Conservation (phyloP, 2,888 invertebrate species). For the Dolichopus griseipennis region DNA sequence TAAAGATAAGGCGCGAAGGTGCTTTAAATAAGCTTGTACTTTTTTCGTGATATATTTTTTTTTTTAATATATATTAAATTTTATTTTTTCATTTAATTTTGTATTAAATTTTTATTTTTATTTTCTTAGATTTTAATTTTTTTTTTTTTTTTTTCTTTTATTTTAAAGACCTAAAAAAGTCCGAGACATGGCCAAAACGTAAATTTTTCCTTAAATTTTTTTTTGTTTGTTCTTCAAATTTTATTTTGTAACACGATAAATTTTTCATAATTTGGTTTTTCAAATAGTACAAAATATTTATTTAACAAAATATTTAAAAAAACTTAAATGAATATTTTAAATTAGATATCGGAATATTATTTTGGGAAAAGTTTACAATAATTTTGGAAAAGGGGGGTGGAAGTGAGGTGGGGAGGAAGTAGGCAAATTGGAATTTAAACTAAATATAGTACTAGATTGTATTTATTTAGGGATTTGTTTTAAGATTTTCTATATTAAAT, state of each 20-base stretch:
- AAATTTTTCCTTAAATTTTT: slow-evolving; percentile 23
- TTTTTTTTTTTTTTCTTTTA: slow-evolving; percentile 27
- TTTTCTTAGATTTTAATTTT: slow-evolving; percentile 28
- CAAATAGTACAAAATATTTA: background rate
- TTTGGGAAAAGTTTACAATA: too few species aligned
- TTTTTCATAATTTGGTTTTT: background rate
- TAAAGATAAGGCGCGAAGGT: slow-evolving; percentile 66
- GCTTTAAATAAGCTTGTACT: slow-evolving; percentile 65
- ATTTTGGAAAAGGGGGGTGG: slow-evolving; percentile 20
- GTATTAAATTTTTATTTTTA: slow-evolving; percentile 34
- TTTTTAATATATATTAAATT: slow-evolving; percentile 23
- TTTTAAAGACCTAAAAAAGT: slow-evolving; percentile 41
- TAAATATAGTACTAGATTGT: too few species aligned
- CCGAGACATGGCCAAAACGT: slow-evolving; percentile 42
- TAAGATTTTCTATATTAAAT: too few species aligned
- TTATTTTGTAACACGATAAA: slow-evolving; percentile 12
- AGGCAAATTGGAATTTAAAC: slow-evolving; percentile 10
- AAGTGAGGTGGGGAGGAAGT: background rate
- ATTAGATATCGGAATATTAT: too few species aligned
- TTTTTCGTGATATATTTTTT: slow-evolving; percentile 52
- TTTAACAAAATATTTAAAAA: background rate
- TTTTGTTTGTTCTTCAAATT: slow-evolving; percentile 17
- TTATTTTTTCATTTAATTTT: slow-evolving; percentile 13
- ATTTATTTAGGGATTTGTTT: too few species aligned
- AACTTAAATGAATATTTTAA: too few species aligned